Conservation (phyloP, 2,888 invertebrate genomes). For the Drosophila kambysellisi region DNA sequence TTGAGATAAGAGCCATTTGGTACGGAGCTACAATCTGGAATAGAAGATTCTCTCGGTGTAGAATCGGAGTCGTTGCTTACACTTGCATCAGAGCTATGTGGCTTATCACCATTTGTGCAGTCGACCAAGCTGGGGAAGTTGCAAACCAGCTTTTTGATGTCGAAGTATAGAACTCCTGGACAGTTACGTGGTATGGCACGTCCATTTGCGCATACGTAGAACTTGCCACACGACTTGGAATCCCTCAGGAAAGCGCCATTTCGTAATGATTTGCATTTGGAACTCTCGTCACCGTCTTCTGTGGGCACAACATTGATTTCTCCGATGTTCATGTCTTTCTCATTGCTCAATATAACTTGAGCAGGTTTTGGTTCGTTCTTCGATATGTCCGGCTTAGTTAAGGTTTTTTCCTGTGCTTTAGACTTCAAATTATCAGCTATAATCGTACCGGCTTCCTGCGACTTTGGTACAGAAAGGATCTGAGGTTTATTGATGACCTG, state of each 20-base stretch:
- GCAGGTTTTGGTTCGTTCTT: neutral
- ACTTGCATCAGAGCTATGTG: too few species aligned
- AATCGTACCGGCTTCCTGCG: neutral
- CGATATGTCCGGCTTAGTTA: neutral
- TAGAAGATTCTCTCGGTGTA: neutral
- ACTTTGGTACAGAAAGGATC: neutral
- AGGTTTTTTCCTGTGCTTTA: neutral
- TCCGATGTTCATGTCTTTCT: neutral
- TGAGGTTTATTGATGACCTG: neutral
- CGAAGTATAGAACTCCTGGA: constrained; percentile 55
- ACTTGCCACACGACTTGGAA: constrained; percentile 41
- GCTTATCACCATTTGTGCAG: constrained; percentile 32
- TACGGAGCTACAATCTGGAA: constrained; percentile 35
- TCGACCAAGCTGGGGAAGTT: constrained; percentile 62
- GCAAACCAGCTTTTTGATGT: constrained; percentile 49
- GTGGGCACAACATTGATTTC: neutral
- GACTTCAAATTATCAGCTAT: neutral
- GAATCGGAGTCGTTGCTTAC: neutral
- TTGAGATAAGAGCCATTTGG: constrained; percentile 40
- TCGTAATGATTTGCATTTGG: constrained; percentile 22
- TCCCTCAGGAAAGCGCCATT: constrained; percentile 58
- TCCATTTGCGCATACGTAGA: constrained; percentile 62
- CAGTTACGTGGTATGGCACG: constrained; percentile 44
- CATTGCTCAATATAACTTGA: neutral
- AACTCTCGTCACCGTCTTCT: neutral